phyloP scores from a whole-genome alignment of 2,888 invertebrate genomes.

The Dasysyrphus albostriatus region DNA sequence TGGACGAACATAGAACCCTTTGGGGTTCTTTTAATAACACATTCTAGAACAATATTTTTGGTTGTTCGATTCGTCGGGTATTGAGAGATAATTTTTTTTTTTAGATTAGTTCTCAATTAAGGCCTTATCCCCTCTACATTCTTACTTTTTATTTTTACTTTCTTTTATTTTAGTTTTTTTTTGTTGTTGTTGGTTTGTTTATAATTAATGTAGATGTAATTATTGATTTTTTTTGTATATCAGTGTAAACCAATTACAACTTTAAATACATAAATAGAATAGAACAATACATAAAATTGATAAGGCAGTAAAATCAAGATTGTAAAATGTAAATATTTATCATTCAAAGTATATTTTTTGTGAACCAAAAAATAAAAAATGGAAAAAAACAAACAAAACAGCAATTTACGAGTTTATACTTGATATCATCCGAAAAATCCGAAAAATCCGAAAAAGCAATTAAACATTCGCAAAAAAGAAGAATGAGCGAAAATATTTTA shows the following conservation, averaged over 20 bases:
- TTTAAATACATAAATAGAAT: conserved; percentile 42
- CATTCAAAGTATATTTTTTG: conserved; percentile 34
- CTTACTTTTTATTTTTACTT: conserved; percentile 45
- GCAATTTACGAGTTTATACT: conserved; percentile 12
- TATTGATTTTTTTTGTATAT: conserved; percentile 64
- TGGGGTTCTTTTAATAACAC: conserved; percentile 10
- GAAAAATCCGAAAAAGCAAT: not conserved
- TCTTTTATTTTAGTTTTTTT: conserved; percentile 42
- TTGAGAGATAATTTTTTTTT: conserved; percentile 36
- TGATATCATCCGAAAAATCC: not conserved
- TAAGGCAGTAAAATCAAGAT: conserved; percentile 46
- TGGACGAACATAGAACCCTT: conserved; percentile 84
- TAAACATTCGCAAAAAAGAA: not conserved
- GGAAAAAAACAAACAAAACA: conserved; percentile 29
- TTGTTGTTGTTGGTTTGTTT: conserved; percentile 59
- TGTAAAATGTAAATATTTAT: conserved; percentile 70
- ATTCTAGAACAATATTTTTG: conserved; percentile 53
- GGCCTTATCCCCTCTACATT: conserved; percentile 37
- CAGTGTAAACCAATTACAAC: conserved; percentile 64
- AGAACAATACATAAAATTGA: conserved; percentile 17
- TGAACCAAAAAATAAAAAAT: conserved; percentile 10
- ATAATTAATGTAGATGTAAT: conserved; percentile 60
- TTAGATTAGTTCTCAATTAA: conserved; percentile 44
- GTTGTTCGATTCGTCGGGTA: conserved; percentile 56
- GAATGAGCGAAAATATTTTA: not conserved